Percentiles rank a stretch among this genome's conserved stretches.
Conservation (phyloP, 2,113 vertebrate genomes). For the Phodopus roborovskii region DNA sequence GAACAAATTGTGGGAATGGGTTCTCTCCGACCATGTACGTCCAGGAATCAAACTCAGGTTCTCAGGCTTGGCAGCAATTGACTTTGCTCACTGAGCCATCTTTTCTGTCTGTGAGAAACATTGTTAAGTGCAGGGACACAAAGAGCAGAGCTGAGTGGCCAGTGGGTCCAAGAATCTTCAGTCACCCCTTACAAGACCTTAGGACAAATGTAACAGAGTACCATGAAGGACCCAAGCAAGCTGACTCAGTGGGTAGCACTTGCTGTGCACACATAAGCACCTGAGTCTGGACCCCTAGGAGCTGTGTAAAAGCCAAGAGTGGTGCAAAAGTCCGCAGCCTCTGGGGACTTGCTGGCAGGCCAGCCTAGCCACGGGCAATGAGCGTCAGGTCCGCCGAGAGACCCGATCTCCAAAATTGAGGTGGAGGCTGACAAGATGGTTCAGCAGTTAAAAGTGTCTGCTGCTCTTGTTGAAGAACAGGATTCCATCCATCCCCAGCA, state of each 20-base stretch:
- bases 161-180: not conserved
- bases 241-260: not conserved
- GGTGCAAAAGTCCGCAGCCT: no score
- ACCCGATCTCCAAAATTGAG: not conserved
- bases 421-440: no score
- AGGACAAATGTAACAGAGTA: not conserved
- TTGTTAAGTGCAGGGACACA: not conserved
- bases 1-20: not conserved
- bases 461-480: not conserved
- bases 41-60: not conserved
- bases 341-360: not conserved
- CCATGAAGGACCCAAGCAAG: not conserved
- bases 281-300: not conserved
- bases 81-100: not conserved
- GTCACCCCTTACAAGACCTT: not conserved
- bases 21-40: not conserved
- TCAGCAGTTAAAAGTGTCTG: not conserved
- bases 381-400: not conserved
- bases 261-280: not conserved
- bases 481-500: not conserved
- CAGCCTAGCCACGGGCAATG: not conserved
- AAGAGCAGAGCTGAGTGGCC: not conserved
- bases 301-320: no score
- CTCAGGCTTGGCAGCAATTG: not conserved
- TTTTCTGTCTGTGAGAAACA: not conserved